Base-by-base conservation (phyloP, 2,888 invertebrate species). In the Scaptomyza polygonia region DNA sequence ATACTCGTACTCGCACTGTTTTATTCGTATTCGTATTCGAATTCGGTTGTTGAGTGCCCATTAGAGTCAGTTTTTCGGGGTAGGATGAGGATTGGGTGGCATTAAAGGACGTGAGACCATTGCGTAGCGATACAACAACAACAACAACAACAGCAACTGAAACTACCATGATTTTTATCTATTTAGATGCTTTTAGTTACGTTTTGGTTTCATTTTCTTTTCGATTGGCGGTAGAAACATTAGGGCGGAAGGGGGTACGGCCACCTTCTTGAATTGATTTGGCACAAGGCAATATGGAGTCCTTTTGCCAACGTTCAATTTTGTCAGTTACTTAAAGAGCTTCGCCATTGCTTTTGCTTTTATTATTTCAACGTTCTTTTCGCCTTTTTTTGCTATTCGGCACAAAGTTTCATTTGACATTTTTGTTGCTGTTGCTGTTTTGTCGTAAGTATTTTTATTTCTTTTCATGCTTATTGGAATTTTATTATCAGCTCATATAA, bases 401-500 rank as follows among this genome's bases (percentile, higher is more conserved):
- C 11, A 5, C n/a, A 32, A 32, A 12, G 14, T 39, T 39, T 16
- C 16, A 39, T 53, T 36, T 54, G 52, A 32, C 63, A 58, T 51
- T 73, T 62, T 70, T 66, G 59, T 62, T 66, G 57, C 56, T 52
- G 30, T 66, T 79, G 73, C n/a, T n/a, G n/a, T n/a, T 71, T 75
- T 74, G 67, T 82, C 67, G 75, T 47, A 64, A 83, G 86, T 80
- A 83, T 86, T 82, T 82, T 83, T 80, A 86, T 83, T 64, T 84
- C 77, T 44, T 76, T 84, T 71, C 79, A 71, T 84, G 83, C 81
- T 80, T 83, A 86, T 83, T 86, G 85, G 84, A 84, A 84, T 83
- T 83, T 84, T 84, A 84, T 86, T 84, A 86, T 84, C 86, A 70
- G 79, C 86, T 84, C 86, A 86, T 86, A 83, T 86, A 84, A 84